Evolutionary conservation across 92 coral and sea anemone species (phyloP).

Genomic region (Paramuricea clavata): DNA sequence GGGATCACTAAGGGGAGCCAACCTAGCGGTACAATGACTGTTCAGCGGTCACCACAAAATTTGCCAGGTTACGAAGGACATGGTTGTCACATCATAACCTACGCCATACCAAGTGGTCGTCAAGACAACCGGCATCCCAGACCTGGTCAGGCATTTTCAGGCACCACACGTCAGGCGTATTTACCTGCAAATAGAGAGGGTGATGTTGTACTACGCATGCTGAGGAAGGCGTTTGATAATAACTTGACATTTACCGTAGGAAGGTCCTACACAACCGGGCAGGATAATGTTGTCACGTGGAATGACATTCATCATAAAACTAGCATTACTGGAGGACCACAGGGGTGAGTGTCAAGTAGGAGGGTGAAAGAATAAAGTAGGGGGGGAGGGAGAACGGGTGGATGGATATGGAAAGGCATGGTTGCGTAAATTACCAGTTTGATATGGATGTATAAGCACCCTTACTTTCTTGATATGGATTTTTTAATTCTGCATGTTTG

Average conservation of each 20-base stretch:
- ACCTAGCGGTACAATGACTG: slow-evolving; percentile 19
- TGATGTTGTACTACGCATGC: slow-evolving; percentile 67
- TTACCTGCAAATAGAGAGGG: slow-evolving; percentile 72
- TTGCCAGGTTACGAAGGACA: slow-evolving; percentile 2
- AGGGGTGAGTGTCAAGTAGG: neutral
- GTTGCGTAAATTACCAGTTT: too few relatives aligned
- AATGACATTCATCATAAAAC: slow-evolving; percentile 89
- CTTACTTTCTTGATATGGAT: too few relatives aligned
- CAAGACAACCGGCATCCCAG: slow-evolving; percentile 78
- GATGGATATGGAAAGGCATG: neutral
- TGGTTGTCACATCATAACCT: slow-evolving; percentile 2
- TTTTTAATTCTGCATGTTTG: too few relatives aligned
- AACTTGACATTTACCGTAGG: slow-evolving; percentile 79
- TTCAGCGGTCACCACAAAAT: slow-evolving; percentile 10
- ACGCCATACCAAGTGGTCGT: slow-evolving; percentile 53
- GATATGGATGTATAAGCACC: too few relatives aligned
- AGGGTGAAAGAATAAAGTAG: too few relatives aligned
- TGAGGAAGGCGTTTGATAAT: slow-evolving; percentile 83
- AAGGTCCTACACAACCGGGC: slow-evolving; percentile 63
- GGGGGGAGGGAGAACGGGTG: too few relatives aligned
- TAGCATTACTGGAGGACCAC: slow-evolving; percentile 64
- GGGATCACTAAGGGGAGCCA: neutral
- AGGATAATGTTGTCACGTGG: slow-evolving; percentile 77
- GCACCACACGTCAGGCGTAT: slow-evolving; percentile 76
- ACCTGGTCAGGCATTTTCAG: slow-evolving; percentile 73